Conservation (phyloP, 2,888 invertebrate genomes). For the Sipunculus nudus region DNA sequence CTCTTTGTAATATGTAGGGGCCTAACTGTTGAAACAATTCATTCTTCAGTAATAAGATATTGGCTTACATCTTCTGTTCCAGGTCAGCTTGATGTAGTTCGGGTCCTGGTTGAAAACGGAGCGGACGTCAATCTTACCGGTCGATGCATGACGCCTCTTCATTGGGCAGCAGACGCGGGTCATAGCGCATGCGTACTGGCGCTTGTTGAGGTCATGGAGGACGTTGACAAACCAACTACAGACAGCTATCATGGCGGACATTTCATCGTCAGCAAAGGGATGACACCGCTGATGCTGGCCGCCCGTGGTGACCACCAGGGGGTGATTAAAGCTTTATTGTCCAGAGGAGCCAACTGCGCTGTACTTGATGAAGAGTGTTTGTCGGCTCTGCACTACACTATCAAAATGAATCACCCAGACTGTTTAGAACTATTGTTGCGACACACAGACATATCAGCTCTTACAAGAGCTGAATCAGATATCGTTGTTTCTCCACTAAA, state of each 20-base stretch:
- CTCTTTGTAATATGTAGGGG: too few relatives aligned
- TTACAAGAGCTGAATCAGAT: constrained; percentile 15
- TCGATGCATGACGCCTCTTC: constrained; percentile 12
- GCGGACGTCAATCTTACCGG: neutral
- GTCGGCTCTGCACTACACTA: constrained; percentile 48
- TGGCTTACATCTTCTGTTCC: neutral
- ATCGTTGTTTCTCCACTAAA: constrained; percentile 2
- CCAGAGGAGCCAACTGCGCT: constrained; percentile 38
- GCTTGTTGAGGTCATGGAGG: neutral
- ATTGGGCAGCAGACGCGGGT: constrained; percentile 30
- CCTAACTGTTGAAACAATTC: too few relatives aligned
- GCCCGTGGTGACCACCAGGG: constrained; percentile 40
- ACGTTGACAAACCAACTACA: constrained; percentile 12
- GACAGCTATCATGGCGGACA: constrained; percentile 17
- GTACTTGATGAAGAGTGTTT: constrained; percentile 40
- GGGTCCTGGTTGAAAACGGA: constrained; percentile 7
- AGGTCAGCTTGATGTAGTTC: constrained; percentile 21
- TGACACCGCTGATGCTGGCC: constrained; percentile 48
- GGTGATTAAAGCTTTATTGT: constrained; percentile 40
- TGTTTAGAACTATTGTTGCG: constrained; percentile 14
- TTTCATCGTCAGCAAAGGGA: constrained; percentile 39
- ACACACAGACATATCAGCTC: too few relatives aligned
- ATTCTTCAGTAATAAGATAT: too few relatives aligned
- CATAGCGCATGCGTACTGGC: constrained; percentile 5
- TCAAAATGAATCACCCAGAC: constrained; percentile 6